Evolutionary conservation across 2,888 invertebrate species (phyloP), one percentile per base, ranked within the genome.

Genomic region (Carterocephalus palaemon): DNA sequence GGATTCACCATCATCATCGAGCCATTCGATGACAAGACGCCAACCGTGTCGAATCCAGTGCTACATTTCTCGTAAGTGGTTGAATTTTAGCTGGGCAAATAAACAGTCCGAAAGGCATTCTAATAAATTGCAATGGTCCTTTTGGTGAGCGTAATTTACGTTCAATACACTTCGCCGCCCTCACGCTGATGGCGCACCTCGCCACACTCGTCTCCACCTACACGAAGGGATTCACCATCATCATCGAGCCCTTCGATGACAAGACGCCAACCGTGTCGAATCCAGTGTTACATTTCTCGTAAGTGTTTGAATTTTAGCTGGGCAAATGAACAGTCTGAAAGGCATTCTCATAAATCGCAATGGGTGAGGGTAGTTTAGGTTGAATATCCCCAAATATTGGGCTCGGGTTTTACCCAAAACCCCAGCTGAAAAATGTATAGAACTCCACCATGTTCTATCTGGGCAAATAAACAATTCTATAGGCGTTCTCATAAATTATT

Each of bases 1-100:
- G 99, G 99, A 1, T 99, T 99, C 79, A 96, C 96, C 0, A 93
- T 99, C 51, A 98, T 99, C 57, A 94, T 99, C 9, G 99, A 99
- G 76, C 99, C 99, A 0, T 98, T 95, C 70, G 99, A 99, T 71
- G 98, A 98, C 64, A 95, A 93, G 75, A 93, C 95, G 0, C 95
- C 96, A 0, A 95, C 95, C 0, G 95, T 96, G 4, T 92, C 94
- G 1, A 97, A 97, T 77, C 96, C 96, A 0, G 91, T 96, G 48
- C 72, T 96, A 52, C 93, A 96, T 78, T 94, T 92, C 64, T 89
- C 90, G 91, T 91, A 55, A 80, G 80, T 79, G 47, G 42, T 6
- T n/a, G 23, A n/a, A n/a, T n/a, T n/a, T n/a, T n/a, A n/a, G n/a
- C n/a, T n/a, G n/a, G n/a, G 5, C 4, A 4, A 20, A 6, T 20